These are phyloP conservation scores for Pygathrix nemaeus DNA, from an alignment of 2,113 vertebrate species.

Conservation along the genomic window DNA sequence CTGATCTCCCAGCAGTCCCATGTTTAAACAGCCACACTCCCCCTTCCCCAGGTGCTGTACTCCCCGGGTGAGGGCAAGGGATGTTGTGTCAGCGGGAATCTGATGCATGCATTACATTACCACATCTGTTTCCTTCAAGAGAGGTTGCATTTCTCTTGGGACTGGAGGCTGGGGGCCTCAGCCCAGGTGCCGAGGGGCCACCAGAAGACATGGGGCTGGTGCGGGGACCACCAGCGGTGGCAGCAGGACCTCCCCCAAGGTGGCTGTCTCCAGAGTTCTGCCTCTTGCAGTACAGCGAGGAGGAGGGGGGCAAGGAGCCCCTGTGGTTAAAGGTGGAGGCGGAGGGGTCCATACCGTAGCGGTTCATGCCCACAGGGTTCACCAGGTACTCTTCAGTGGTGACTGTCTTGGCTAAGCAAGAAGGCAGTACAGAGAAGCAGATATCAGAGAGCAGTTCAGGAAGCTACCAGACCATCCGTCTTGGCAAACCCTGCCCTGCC, in stretches of 20 bases:
- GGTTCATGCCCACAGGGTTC: conserved; percentile 85
- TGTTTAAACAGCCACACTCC: neutral
- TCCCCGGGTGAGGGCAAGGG: neutral
- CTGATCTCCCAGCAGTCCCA: neutral
- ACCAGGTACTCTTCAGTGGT: conserved; percentile 89
- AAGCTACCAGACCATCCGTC: neutral
- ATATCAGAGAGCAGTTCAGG: conserved; percentile 32
- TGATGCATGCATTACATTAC: conserved; percentile 81
- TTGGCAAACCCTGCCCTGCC: neutral
- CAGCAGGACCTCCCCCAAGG: conserved; percentile 71
- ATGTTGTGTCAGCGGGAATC: neutral
- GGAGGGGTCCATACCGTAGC: conserved; percentile 85
- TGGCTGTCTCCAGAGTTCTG: conserved; percentile 80
- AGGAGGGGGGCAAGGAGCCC: conserved; percentile 64
- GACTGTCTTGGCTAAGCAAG: conserved; percentile 84
- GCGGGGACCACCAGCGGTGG: conserved; percentile 82
- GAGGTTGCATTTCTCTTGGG: conserved; percentile 84
- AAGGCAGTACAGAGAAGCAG: conserved; percentile 58
- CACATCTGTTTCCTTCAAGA: conserved; percentile 92
- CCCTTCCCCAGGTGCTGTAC: neutral
- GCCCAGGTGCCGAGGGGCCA: conserved; percentile 80
- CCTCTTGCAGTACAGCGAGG: conserved; percentile 82
- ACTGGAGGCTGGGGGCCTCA: conserved; percentile 88
- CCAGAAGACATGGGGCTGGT: conserved; percentile 81
- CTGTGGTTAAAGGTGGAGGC: conserved; percentile 86